Percentiles rank a stretch among this genome's conserved stretches.
These are phyloP conservation scores for Rostratula benghalensis DNA, from an alignment of 2,113 vertebrate species.

Conservation along the genomic window DNA sequence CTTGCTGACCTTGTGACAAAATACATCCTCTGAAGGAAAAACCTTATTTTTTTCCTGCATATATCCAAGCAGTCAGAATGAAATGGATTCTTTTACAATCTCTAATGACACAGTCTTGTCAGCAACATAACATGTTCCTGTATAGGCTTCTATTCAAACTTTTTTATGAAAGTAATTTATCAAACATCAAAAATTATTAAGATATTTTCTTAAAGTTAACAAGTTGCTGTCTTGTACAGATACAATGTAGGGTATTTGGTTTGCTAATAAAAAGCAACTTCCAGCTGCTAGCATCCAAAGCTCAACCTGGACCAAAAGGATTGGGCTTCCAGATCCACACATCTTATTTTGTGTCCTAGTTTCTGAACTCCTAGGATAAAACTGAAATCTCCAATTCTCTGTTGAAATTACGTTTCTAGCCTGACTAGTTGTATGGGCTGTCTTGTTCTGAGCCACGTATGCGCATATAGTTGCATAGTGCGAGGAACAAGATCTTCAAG, in stretches of 20 bases:
- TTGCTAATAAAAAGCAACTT: background rate
- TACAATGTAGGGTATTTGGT: background rate
- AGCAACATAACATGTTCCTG: background rate
- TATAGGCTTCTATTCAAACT: background rate
- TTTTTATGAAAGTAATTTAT: background rate
- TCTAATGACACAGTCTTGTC: background rate
- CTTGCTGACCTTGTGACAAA: background rate
- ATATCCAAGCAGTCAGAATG: background rate
- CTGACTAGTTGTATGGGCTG: rapidly evolving
- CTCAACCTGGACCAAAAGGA: background rate
- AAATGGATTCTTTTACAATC: background rate
- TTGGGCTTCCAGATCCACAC: background rate
- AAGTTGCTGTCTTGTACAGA: background rate
- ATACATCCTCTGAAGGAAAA: background rate
- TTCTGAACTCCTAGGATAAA: background rate
- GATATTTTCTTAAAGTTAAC: background rate
- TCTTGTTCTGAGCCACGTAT: background rate
- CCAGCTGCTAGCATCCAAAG: background rate
- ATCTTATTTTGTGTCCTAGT: background rate
- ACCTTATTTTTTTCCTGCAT: background rate
- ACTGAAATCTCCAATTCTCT: background rate
- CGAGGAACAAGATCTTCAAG: background rate
- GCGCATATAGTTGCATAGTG: background rate
- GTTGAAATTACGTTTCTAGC: background rate
- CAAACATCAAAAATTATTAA: background rate